Evolutionary conservation across 2,888 invertebrate species (phyloP).

Genomic region (Psylliodes chrysocephalus): DNA sequence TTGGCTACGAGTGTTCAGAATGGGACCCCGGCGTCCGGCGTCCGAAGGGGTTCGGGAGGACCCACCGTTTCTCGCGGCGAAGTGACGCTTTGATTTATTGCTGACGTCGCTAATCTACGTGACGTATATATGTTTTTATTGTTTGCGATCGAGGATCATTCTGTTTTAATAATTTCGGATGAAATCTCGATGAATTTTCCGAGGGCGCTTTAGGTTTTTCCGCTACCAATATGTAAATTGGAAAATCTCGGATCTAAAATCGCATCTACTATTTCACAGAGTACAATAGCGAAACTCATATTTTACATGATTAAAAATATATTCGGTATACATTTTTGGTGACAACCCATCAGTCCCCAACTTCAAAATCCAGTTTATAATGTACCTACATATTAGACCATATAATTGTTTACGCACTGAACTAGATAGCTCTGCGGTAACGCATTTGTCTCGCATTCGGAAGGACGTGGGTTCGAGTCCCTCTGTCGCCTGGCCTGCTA

Average conservation of each 20-base stretch:
- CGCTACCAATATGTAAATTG: slow-evolving; percentile 2
- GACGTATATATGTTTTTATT: slow-evolving; percentile 65
- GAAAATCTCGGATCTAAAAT: not conserved
- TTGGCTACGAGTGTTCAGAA: slow-evolving; percentile 49
- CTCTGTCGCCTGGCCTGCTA: too few species aligned
- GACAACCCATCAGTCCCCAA: too few species aligned
- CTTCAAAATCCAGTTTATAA: too few species aligned
- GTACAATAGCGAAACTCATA: not conserved
- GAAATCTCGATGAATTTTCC: slow-evolving; percentile 33
- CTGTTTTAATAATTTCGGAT: slow-evolving; percentile 35
- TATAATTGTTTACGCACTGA: too few species aligned
- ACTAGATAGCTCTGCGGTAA: too few species aligned
- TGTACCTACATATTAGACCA: too few species aligned
- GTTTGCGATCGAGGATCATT: slow-evolving; percentile 62
- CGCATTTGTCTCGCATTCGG: too few species aligned
- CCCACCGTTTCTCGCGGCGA: slow-evolving; percentile 54
- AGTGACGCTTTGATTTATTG: slow-evolving; percentile 66
- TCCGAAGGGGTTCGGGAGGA: slow-evolving; percentile 30
- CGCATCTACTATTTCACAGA: not conserved
- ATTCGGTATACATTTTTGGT: too few species aligned
- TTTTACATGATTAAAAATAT: not conserved
- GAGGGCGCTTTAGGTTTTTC: not conserved
- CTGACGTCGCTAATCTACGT: slow-evolving; percentile 66
- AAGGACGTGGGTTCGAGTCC: too few species aligned
- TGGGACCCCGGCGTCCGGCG: slow-evolving; percentile 35